Base-by-base conservation (phyloP, 2,113 vertebrate species). In the Anoura caudifer region DNA sequence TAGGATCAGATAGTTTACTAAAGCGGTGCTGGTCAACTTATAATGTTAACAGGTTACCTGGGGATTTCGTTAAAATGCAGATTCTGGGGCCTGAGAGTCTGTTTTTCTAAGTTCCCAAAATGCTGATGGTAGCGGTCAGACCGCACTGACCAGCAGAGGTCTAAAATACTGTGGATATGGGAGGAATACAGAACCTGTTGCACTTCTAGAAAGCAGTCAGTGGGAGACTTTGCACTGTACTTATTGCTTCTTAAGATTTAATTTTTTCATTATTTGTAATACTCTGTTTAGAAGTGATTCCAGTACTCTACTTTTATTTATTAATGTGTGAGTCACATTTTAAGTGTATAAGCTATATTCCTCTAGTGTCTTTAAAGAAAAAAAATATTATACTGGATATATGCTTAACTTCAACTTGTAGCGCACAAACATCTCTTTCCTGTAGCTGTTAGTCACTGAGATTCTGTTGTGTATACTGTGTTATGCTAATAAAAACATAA, bases 161-260 rank as follows among this genome's bases (percentile, higher is more conserved):
- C 24, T 65, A 28, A 63, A 75, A 1, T 73, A 45, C 50, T 28
- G 75, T 59, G 85, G 26, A 28, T 81, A 11, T 52, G 24, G 38
- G 20, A 91, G 11, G 59, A 69, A 47, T 61, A 9, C 8, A 72
- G 69, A 63, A 45, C 81, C 33, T 84, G 12, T 22, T 76, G 6
- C 43, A 26, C 28, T 76, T 81, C 22, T 47, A 36, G 50, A 82
- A 61, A 19, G 56, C 89, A 54, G 75, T 85, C 26, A 61, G 3
- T 41, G 28, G 36, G 36, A 70, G 15, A 43, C 13, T 13, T 90
- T 82, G 47, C 2, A 20, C 22, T 87, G 33, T 22, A 93, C 77
- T 72, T 83, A 72, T 72, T 91, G 61, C n/a, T 94, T 85, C 45
- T 84, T 83, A 45, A 73, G 70, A 81, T 91, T 67, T 92, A 73